Evolutionary conservation across 2,888 invertebrate genomes (phyloP).

Genomic region (Physocephala rufipes): DNA sequence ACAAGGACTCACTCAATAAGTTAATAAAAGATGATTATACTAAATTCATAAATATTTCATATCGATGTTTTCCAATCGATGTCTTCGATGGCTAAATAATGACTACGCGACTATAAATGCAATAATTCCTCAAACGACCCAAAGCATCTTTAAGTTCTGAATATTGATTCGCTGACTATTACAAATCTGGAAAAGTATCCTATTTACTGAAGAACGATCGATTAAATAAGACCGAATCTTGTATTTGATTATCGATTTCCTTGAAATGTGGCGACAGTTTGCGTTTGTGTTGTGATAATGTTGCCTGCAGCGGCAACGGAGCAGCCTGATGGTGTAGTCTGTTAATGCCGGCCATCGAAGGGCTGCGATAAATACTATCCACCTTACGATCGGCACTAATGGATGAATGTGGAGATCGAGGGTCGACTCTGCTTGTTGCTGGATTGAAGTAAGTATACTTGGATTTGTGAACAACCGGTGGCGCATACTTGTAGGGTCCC

Average conservation of each 20-base stretch:
- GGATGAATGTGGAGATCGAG: slow-evolving; percentile 18
- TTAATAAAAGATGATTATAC: too few species aligned
- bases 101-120: slow-evolving; percentile 29
- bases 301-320: slow-evolving; percentile 21
- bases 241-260: slow-evolving; percentile 53
- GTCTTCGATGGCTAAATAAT: not conserved
- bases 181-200: not conserved
- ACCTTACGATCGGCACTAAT: slow-evolving; percentile 15
- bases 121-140: slow-evolving; percentile 12
- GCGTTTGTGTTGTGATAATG: slow-evolving; percentile 24
- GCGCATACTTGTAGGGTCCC: slow-evolving; percentile 49
- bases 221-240: slow-evolving; percentile 58
- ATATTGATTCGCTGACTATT: too few species aligned
- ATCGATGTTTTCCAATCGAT: too few species aligned
- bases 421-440: slow-evolving; percentile 46
- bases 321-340: slow-evolving; percentile 54
- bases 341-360: slow-evolving; percentile 41
- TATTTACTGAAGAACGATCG: slow-evolving; percentile 46
- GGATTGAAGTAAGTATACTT: slow-evolving; percentile 59
- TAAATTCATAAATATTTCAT: too few species aligned
- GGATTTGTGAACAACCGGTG: slow-evolving; percentile 57
- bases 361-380: not conserved
- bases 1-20: too few species aligned
- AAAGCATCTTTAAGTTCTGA: too few species aligned
- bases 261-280: slow-evolving; percentile 24